A percentile compares a stretch with the other conserved stretches of the same genome.
phyloP scores from a whole-genome alignment of 2,888 invertebrate species.

The Aethes cnicana region DNA sequence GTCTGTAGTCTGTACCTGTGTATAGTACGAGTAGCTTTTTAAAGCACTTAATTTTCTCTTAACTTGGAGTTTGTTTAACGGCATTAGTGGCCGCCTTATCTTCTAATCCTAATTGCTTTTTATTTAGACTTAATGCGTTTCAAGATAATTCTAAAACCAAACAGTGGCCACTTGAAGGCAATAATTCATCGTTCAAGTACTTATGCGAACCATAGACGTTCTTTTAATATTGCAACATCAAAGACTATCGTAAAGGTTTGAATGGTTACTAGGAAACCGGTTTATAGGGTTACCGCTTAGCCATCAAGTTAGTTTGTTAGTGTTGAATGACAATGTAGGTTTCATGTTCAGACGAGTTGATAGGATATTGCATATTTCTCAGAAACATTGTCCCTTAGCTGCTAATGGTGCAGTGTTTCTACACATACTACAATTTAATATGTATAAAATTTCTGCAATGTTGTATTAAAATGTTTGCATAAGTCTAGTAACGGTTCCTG shows the following conservation, averaged over 20 bases:
- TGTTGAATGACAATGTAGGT: conserved; percentile 23
- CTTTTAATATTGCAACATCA: conserved; percentile 39
- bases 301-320: conserved; percentile 1
- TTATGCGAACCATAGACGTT: conserved; percentile 35
- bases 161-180: conserved; percentile 56
- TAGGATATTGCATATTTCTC: conserved; percentile 16
- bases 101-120: conserved; percentile 49
- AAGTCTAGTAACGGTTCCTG: too few relatives aligned
- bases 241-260: conserved; percentile 36
- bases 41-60: conserved; percentile 21
- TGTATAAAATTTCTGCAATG: too few relatives aligned
- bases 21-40: too few relatives aligned
- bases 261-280: conserved; percentile 22
- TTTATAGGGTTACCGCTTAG: conserved; percentile 15
- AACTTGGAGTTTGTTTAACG: conserved; percentile 14
- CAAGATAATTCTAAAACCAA: conserved; percentile 48
- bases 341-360: conserved; percentile 13
- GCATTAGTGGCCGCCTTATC: conserved; percentile 32
- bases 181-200: conserved; percentile 67
- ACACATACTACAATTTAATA: too few relatives aligned
- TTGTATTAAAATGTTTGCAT: too few relatives aligned
- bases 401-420: too few relatives aligned
- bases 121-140: conserved; percentile 53
- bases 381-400: neutral
- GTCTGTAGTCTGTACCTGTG: too few relatives aligned